A percentile compares a stretch with the other conserved stretches of the same genome.
Evolutionary conservation across 2,113 vertebrate genomes (phyloP).

Genomic region (Buteo buteo): DNA sequence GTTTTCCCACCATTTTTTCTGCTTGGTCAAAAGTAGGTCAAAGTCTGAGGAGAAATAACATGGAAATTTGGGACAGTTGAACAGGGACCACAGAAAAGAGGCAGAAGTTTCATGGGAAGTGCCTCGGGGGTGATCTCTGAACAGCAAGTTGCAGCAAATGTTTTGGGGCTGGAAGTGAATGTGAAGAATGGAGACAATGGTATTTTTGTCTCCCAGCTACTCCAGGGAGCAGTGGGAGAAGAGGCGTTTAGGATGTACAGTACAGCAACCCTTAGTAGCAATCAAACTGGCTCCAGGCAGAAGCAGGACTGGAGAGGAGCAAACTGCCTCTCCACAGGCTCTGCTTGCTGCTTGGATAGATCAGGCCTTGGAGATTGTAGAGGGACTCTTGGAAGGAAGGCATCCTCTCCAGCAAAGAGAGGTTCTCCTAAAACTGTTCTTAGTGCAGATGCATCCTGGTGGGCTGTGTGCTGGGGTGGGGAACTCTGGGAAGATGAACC

Average conservation of each 20-base stretch:
- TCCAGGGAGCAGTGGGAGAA: neutral
- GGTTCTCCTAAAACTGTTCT: neutral
- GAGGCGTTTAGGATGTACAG: neutral
- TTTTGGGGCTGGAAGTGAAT: neutral
- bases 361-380: neutral
- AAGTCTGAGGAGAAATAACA: neutral
- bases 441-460: neutral
- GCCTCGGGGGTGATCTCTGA: neutral
- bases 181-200: neutral
- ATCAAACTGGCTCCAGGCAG: neutral
- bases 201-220: neutral
- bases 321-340: neutral
- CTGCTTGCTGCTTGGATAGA: neutral
- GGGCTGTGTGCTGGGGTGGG: neutral
- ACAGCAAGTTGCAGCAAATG: neutral
- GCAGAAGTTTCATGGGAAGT: neutral
- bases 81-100: neutral
- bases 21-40: neutral
- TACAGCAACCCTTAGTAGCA: neutral
- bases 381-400: neutral
- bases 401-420: neutral
- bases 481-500: neutral
- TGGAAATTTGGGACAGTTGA: neutral
- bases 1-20: neutral
- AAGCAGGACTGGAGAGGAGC: neutral